Percentiles rank a stretch among this genome's conserved stretches.
phyloP scores from a whole-genome alignment of 2,797 vertebrate species.

The Xerus rutilus region DNA sequence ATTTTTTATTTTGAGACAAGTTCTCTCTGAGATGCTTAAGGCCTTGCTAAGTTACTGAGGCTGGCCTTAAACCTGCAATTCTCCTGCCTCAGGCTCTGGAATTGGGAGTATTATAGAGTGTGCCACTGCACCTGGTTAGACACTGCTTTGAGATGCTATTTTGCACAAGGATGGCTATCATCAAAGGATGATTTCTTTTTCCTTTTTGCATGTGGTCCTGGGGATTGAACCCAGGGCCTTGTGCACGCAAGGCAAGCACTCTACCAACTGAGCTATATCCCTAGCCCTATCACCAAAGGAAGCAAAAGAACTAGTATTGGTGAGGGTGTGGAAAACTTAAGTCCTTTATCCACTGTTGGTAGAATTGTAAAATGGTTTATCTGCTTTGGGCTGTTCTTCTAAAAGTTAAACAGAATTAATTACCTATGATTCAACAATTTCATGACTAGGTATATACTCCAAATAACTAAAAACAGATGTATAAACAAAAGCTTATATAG shows the following conservation, averaged over 20 bases:
- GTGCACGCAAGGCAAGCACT: too few species aligned
- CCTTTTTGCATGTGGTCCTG: too few species aligned
- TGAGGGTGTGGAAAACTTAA: neutral
- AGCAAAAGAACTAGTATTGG: neutral
- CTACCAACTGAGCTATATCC: too few species aligned
- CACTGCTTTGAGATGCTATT: neutral
- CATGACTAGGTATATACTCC: neutral
- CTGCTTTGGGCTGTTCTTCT: neutral
- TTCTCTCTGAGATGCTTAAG: too few species aligned
- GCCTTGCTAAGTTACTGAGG: too few species aligned
- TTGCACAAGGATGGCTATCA: neutral
- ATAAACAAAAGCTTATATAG: neutral
- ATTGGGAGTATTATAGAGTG: too few species aligned
- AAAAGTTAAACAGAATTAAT: neutral
- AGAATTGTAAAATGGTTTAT: neutral
- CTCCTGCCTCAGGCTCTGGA: too few species aligned
- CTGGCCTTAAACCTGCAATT: too few species aligned
- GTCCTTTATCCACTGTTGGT: neutral
- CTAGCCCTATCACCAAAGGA: neutral
- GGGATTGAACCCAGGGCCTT: too few species aligned
- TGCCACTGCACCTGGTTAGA: neutral
- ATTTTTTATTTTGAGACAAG: too few species aligned
- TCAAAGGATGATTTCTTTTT: neutral
- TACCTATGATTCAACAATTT: neutral
- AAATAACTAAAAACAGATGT: neutral